Evolutionary conservation across 2,113 vertebrate genomes (phyloP), one percentile per base, ranked within the genome.

Genomic region (Austrofundulus limnaeus): DNA sequence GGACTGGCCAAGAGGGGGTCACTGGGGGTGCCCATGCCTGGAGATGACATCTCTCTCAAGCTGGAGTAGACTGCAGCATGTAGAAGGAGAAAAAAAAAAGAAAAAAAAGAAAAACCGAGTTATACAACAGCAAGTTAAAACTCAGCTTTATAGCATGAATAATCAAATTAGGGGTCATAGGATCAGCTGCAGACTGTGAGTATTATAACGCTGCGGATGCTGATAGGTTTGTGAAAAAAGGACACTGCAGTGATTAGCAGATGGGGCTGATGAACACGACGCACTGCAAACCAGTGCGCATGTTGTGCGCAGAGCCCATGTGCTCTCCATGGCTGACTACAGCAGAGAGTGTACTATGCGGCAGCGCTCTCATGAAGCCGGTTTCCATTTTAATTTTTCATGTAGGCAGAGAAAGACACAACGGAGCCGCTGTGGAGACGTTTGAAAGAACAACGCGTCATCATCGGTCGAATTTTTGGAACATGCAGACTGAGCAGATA

Each of bases 11-110:
- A 25, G 19, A 93, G 88, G 65, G 92, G 92, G 75, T 98, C 94
- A 16, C 89, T 88, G 14, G 92, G 91, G 45, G 94, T 93, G 39
- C 90, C 89, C 24, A 94, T 81, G 71, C 90, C 90, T 20, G 92
- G 90, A 1, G 94, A 90, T 39, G 94, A 92, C 88, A 96, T 97
- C 90, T 92, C 92, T 82, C 71, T 90, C 81, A 81, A 69, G 78
- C 77, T 42, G 66, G 77, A 20, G 37, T 41, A 63, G 58, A 71
- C 86, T 91, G 77, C 39, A 69, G 61, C 58, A 85, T 24, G 68
- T 42, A 61, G 54, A 38, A 61, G 38, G 37, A 8, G 9, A 5
- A 17, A 5, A 19, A n/a, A 45, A 16, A 5, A 16, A 43, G 5
- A 2, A 17, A 17, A 6, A 43, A n/a, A 6, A 43, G 17, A 17